Evolutionary conservation across 1,140 invertebrate genomes (phyloP).

Genomic region (Tetragonula clypearis): DNA sequence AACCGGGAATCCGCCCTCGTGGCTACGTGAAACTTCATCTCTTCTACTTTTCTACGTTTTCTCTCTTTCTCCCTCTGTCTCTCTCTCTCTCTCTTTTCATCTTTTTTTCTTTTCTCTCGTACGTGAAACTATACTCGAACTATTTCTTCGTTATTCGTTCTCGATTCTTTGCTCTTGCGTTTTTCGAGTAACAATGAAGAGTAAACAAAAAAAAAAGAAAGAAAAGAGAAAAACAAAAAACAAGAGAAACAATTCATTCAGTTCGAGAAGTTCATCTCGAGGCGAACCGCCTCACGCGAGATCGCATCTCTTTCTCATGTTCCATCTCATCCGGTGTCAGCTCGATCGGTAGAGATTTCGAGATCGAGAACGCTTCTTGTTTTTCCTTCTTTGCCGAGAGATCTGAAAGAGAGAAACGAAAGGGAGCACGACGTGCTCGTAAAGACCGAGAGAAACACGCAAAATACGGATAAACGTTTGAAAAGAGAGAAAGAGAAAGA

Average conservation of each 20-base stretch:
- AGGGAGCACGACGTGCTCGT: neutral
- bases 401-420: neutral
- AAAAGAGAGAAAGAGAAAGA: conserved; percentile 26
- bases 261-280: neutral
- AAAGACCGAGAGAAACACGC: conserved; percentile 6
- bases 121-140: neutral
- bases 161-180: neutral
- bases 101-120: neutral
- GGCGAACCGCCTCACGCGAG: conserved; percentile 8
- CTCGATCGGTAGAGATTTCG: neutral
- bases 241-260: neutral
- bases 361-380: neutral
- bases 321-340: conserved; percentile 23
- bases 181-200: neutral
- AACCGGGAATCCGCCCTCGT: neutral
- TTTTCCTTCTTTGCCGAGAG: neutral
- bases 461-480: neutral
- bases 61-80: neutral
- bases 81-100: neutral
- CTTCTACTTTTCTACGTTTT: neutral
- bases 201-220: too few relatives aligned
- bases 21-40: neutral
- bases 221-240: too few relatives aligned
- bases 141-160: neutral
- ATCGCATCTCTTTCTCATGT: conserved; percentile 32